These are phyloP conservation scores for Poecilia wingei DNA, from an alignment of 2,797 vertebrate species.

Conservation along the genomic window DNA sequence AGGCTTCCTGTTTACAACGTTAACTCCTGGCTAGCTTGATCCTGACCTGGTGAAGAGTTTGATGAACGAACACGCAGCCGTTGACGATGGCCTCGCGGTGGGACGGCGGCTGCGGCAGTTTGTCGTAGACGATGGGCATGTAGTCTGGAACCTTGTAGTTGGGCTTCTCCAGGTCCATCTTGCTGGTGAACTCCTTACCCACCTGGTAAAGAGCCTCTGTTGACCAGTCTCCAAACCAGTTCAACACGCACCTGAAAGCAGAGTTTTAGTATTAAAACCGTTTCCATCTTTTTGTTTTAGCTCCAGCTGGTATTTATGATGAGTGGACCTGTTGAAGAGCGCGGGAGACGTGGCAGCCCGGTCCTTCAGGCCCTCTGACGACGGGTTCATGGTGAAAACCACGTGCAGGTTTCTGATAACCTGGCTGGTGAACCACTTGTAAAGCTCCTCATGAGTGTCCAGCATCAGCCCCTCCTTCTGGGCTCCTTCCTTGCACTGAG, in stretches of 20 bases:
- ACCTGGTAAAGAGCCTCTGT: slow-evolving; percentile 98
- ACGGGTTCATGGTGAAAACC: slow-evolving; percentile 99
- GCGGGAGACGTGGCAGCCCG: slow-evolving; percentile 97
- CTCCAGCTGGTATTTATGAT: background rate
- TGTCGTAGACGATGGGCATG: slow-evolving; percentile 97
- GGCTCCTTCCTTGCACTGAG: slow-evolving; percentile 98
- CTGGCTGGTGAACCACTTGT: slow-evolving; percentile 99
- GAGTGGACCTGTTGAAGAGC: slow-evolving; percentile 94
- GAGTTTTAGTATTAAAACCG: background rate
- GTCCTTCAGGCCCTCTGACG: slow-evolving; percentile 98
- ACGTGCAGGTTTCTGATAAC: slow-evolving; percentile 99
- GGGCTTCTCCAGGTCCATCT: slow-evolving; percentile 99
- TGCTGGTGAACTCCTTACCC: slow-evolving; percentile 98
- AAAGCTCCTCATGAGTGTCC: slow-evolving; percentile 97
- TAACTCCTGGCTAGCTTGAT: background rate
- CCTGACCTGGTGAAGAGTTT: slow-evolving; percentile 95
- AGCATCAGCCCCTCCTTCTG: slow-evolving; percentile 99
- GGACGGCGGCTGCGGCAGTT: slow-evolving; percentile 91
- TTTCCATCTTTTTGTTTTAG: background rate
- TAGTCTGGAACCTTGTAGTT: slow-evolving; percentile 97
- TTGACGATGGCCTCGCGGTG: slow-evolving; percentile 98
- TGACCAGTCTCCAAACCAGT: slow-evolving; percentile 99
- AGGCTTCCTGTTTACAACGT: background rate
- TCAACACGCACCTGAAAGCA: slow-evolving; percentile 90
- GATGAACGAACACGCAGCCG: slow-evolving; percentile 97